Conservation (phyloP, 1,140 invertebrate genomes). For the Chelonus insularis region DNA sequence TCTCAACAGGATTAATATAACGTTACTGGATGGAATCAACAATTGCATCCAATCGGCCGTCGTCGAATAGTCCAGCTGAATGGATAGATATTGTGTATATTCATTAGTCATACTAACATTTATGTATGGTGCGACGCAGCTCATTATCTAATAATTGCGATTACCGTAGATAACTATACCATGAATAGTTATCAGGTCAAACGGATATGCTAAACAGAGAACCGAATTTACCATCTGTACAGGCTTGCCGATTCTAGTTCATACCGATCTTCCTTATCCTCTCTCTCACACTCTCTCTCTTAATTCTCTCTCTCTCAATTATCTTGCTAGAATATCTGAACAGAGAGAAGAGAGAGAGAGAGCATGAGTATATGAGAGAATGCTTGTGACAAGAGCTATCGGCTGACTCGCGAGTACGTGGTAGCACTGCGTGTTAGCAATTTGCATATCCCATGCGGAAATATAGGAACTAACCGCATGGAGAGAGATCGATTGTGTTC, state of each 20-base stretch:
- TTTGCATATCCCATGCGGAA: conserved; percentile 14
- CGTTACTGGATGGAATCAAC: too few relatives aligned
- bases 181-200: conserved; percentile 41
- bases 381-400: conserved; percentile 10
- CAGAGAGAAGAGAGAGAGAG: neutral
- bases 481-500: conserved; percentile 4
- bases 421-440: conserved; percentile 1
- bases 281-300: neutral
- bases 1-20: too few relatives aligned
- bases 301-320: too few relatives aligned
- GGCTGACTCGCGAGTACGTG: conserved; percentile 14
- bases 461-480: conserved; percentile 11
- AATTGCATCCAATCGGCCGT: too few relatives aligned
- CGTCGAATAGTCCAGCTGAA: too few relatives aligned
- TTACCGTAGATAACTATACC: conserved; percentile 32
- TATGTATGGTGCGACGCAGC: neutral
- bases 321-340: neutral
- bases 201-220: conserved; percentile 32
- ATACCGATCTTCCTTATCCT: neutral
- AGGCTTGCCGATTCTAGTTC: conserved; percentile 30
- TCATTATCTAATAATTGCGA: conserved; percentile 39
- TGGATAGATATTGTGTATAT: neutral
- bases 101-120: conserved; percentile 12
- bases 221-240: conserved; percentile 30
- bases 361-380: neutral